These are phyloP conservation scores for Elachura formosa DNA, from an alignment of 2,113 vertebrate genomes.

Conservation along the genomic window DNA sequence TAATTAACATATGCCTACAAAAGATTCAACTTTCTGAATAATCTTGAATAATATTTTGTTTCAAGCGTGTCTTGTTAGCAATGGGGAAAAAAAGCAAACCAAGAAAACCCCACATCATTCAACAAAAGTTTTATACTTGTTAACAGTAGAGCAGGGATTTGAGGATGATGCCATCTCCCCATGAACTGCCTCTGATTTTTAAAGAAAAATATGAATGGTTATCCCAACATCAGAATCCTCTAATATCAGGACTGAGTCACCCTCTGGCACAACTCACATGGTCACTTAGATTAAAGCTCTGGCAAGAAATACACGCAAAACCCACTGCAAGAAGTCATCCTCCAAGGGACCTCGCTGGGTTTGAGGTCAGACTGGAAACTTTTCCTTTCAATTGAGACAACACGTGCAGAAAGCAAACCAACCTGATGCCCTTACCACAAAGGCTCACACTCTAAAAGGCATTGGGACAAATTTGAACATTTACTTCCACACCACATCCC, in stretches of 20 bases:
- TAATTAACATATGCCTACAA: not conserved
- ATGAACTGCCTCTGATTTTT: not conserved
- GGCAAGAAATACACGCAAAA: not conserved
- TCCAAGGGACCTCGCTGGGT: not conserved
- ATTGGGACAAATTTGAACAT: not conserved
- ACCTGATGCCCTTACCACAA: not conserved
- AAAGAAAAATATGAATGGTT: not conserved
- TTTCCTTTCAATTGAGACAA: not conserved
- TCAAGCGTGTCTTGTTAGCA: not conserved
- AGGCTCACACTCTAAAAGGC: not conserved
- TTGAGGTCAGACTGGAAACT: not conserved
- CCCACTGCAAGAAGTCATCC: not conserved
- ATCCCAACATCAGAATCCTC: not conserved
- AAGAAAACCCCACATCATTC: not conserved
- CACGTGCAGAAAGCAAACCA: fast-evolving
- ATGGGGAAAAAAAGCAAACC: not conserved
- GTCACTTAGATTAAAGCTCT: not conserved
- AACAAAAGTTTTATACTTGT: not conserved
- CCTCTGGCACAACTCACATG: not conserved
- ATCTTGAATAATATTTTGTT: not conserved
- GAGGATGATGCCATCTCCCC: not conserved
- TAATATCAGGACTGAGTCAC: not conserved
- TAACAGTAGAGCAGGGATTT: not conserved
- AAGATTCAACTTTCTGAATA: not conserved
- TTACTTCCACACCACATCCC: not conserved